Conservation (phyloP, 2,113 vertebrate genomes). For the Lipophrys pholis region DNA sequence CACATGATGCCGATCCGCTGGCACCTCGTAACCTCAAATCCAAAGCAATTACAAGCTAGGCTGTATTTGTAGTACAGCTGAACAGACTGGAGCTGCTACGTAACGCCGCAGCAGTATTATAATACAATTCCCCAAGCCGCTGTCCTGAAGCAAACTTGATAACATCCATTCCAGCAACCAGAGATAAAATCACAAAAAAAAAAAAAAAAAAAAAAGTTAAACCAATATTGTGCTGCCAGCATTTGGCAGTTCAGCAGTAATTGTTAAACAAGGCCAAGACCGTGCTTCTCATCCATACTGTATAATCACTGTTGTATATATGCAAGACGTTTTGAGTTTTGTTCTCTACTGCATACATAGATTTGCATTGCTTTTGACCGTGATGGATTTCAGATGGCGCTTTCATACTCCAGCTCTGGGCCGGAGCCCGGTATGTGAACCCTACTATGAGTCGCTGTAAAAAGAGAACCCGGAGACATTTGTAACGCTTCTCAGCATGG, state of each 20-base stretch:
- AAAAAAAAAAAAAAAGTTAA: slow-evolving; percentile 23
- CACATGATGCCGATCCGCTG: slow-evolving; percentile 58
- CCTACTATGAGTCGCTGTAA: slow-evolving; percentile 17
- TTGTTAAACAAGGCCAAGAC: slow-evolving; percentile 10
- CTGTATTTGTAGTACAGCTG: slow-evolving; percentile 39
- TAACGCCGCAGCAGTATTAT: slow-evolving; percentile 41
- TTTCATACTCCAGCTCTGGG: slow-evolving; percentile 42
- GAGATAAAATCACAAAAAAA: background rate
- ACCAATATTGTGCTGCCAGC: background rate
- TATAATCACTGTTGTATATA: slow-evolving; percentile 32
- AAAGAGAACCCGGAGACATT: slow-evolving; percentile 42
- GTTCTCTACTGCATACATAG: background rate
- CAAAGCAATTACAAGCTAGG: slow-evolving; percentile 59
- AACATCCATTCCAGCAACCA: slow-evolving; percentile 31
- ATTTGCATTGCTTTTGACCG: slow-evolving; percentile 22
- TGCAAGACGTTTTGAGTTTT: slow-evolving; percentile 7
- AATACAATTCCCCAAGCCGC: slow-evolving; percentile 24
- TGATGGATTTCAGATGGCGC: slow-evolving; percentile 56
- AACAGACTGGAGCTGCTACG: slow-evolving; percentile 15
- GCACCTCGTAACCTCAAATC: slow-evolving; percentile 62
- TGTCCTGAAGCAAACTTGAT: slow-evolving; percentile 20
- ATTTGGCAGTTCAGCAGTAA: slow-evolving; percentile 4
- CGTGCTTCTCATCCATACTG: slow-evolving; percentile 16
- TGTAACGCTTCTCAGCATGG: slow-evolving; percentile 47
- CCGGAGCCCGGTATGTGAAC: slow-evolving; percentile 47